phyloP scores from a whole-genome alignment of 2,113 vertebrate species.

The Tupaia tana region DNA sequence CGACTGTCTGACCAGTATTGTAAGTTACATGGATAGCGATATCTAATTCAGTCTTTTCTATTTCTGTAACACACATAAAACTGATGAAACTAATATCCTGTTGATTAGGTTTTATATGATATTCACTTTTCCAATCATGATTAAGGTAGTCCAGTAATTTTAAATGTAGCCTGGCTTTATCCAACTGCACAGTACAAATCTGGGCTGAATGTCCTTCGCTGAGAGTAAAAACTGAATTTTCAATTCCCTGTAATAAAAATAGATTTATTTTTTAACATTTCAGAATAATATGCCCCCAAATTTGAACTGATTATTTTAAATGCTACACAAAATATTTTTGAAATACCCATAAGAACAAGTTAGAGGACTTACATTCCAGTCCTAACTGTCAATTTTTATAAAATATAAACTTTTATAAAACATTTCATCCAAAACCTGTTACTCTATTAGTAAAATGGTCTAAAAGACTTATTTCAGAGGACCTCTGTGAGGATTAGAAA shows the following conservation, averaged over 20 bases:
- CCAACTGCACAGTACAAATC: constrained; percentile 92
- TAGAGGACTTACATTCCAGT: constrained; percentile 18
- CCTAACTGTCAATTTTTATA: not conserved
- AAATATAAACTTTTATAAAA: not conserved
- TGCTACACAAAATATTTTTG: constrained; percentile 7
- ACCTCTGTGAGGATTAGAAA: not conserved
- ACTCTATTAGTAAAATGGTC: not conserved
- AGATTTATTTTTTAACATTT: not conserved
- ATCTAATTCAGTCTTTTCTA: constrained; percentile 92
- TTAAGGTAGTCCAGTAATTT: constrained; percentile 92
- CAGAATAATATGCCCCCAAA: constrained; percentile 32
- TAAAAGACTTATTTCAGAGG: constrained; percentile 32
- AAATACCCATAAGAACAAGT: constrained; percentile 27
- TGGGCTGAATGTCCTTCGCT: constrained; percentile 93
- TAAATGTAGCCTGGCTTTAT: constrained; percentile 91
- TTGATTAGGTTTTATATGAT: constrained; percentile 88
- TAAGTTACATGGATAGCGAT: constrained; percentile 94
- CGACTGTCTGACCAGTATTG: constrained; percentile 89
- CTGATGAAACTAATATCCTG: constrained; percentile 95
- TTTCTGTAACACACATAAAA: constrained; percentile 88
- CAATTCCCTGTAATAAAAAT: constrained; percentile 87
- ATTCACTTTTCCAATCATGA: constrained; percentile 93
- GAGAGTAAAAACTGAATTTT: constrained; percentile 83
- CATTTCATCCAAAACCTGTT: not conserved
- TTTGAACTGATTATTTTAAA: constrained; percentile 40